These are phyloP conservation scores for Hipparchia semele DNA, from an alignment of 2,888 invertebrate species.

Conservation along the genomic window DNA sequence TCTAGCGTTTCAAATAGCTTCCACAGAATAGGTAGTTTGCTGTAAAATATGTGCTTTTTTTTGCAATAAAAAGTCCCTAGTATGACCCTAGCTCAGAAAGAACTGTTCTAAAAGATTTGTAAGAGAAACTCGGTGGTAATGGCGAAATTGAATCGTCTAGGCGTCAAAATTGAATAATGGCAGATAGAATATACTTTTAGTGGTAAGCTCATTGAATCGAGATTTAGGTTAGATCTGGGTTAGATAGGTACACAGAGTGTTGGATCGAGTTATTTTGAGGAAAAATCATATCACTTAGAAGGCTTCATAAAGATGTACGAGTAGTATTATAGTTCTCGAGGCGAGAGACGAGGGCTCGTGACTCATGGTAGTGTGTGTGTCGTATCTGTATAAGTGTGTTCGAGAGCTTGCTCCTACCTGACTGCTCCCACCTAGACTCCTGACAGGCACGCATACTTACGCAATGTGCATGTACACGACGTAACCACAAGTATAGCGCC, in stretches of 20 bases:
- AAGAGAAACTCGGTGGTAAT: not conserved
- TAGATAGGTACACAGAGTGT: not conserved
- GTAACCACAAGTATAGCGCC: too few relatives aligned
- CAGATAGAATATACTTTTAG: conserved; percentile 9
- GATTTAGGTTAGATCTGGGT: conserved; percentile 18
- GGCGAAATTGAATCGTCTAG: conserved; percentile 20
- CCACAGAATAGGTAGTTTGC: not conserved
- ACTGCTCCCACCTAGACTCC: too few relatives aligned
- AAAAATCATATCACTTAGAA: conserved; percentile 3
- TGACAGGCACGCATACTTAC: too few relatives aligned
- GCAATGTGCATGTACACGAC: too few relatives aligned
- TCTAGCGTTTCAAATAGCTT: too few relatives aligned
- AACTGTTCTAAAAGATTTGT: not conserved
- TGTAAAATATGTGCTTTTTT: not conserved
- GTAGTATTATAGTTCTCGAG: not conserved
- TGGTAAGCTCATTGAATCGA: conserved; percentile 13
- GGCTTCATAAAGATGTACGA: not conserved
- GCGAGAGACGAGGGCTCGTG: too few relatives aligned
- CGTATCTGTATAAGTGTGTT: too few relatives aligned
- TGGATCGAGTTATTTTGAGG: conserved; percentile 11
- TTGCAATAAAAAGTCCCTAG: not conserved
- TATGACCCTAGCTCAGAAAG: not conserved
- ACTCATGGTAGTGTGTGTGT: too few relatives aligned
- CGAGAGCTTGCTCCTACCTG: too few relatives aligned
- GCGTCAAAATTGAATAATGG: conserved; percentile 24